Evolutionary conservation across 2,113 vertebrate species (phyloP).

Genomic region (Gulo gulo): DNA sequence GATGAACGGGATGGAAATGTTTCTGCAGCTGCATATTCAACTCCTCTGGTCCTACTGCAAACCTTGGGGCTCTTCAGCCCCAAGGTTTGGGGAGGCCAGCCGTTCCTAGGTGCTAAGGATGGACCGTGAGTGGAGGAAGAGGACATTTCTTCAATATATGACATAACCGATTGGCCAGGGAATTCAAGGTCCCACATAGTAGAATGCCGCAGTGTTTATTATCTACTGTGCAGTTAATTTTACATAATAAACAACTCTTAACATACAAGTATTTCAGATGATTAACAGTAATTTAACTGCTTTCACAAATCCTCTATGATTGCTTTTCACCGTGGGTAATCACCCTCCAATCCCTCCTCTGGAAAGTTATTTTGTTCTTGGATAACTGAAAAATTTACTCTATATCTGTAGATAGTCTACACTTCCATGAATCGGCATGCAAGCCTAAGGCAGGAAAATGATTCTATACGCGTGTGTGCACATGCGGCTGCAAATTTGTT

Average conservation of each 20-base stretch:
- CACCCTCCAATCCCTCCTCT: background rate
- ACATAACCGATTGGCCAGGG: background rate
- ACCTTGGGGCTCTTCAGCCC: background rate
- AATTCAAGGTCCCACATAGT: background rate
- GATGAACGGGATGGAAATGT: background rate
- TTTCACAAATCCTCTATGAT: background rate
- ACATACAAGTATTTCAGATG: background rate
- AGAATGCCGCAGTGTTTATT: background rate
- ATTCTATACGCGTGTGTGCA: background rate
- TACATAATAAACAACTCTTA: background rate
- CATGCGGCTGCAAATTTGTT: background rate
- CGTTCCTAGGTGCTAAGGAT: background rate
- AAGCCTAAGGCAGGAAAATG: background rate
- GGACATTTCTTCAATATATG: too few relatives aligned
- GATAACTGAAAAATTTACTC: constrained; percentile 25
- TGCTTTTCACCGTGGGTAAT: background rate
- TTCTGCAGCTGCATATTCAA: background rate
- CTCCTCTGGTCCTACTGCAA: background rate
- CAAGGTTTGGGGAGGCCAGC: background rate
- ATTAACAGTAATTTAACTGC: background rate
- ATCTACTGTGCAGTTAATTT: background rate
- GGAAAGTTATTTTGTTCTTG: background rate
- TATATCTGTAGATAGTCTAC: background rate
- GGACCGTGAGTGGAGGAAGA: background rate
- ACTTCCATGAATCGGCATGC: background rate